phyloP scores from a whole-genome alignment of 2,113 vertebrate genomes.

The Python bivittatus region DNA sequence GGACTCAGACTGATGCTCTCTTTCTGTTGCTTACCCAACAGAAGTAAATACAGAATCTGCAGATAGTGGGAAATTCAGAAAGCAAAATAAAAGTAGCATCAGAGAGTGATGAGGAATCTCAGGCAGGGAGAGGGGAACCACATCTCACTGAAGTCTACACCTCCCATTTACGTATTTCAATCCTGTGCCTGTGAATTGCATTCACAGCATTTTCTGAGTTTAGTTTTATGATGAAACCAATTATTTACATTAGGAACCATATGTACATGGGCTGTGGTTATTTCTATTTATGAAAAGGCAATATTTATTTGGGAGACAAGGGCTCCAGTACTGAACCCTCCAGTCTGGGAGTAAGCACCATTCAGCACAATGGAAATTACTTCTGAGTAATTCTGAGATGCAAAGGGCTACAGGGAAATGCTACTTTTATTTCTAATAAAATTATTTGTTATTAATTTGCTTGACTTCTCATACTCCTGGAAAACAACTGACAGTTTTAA shows the following conservation, averaged over 20 bases:
- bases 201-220: neutral
- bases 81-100: neutral
- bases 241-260: neutral
- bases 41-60: neutral
- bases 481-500: constrained; percentile 7
- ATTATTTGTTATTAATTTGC: constrained; percentile 14
- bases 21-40: neutral
- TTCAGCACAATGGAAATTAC: neutral
- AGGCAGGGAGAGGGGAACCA: neutral
- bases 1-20: neutral
- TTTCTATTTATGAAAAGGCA: constrained; percentile 29
- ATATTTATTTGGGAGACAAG: constrained; percentile 8
- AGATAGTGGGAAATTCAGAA: neutral
- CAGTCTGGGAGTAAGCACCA: neutral
- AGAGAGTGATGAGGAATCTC: neutral
- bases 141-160: neutral
- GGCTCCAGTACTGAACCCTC: neutral
- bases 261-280: neutral
- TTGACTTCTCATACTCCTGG: neutral
- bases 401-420: neutral
- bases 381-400: neutral
- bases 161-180: neutral
- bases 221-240: constrained; percentile 6
- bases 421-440: constrained; percentile 3
- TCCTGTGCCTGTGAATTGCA: neutral